phyloP scores from a whole-genome alignment of 2,797 vertebrate species.

The Propithecus perrieri region DNA sequence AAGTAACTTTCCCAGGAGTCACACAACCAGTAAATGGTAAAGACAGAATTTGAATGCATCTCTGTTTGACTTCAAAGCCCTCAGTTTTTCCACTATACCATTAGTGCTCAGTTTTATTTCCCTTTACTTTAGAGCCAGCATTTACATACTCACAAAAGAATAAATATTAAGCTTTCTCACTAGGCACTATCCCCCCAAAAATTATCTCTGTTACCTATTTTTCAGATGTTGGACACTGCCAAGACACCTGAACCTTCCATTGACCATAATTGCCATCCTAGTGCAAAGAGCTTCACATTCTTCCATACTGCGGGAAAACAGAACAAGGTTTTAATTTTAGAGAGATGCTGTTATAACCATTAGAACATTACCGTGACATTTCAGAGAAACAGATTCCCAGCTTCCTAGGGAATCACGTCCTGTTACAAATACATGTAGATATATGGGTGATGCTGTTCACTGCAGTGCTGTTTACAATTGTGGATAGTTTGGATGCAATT shows the following conservation, averaged over 20 bases:
- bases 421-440: background rate
- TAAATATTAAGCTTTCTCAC: background rate
- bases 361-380: background rate
- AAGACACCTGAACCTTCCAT: slow-evolving; percentile 95
- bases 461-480: background rate
- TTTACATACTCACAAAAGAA: background rate
- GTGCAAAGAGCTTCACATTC: slow-evolving; percentile 98
- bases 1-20: background rate
- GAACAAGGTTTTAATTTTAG: slow-evolving; percentile 9
- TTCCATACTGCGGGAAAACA: slow-evolving; percentile 91
- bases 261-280: slow-evolving; percentile 99
- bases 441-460: background rate
- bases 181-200: background rate
- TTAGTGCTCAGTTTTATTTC: background rate
- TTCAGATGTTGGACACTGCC: slow-evolving; percentile 99
- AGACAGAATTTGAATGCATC: background rate
- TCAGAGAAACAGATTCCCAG: background rate
- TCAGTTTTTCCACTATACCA: background rate
- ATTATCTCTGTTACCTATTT: slow-evolving; percentile 89
- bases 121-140: background rate
- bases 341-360: background rate
- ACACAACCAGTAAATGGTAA: background rate
- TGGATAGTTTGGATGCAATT: background rate
- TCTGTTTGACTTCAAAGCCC: background rate
- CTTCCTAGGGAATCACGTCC: background rate